Evolutionary conservation across 2,113 vertebrate species (phyloP), one percentile per base, ranked within the genome.

Genomic region (Okapia johnstoni): DNA sequence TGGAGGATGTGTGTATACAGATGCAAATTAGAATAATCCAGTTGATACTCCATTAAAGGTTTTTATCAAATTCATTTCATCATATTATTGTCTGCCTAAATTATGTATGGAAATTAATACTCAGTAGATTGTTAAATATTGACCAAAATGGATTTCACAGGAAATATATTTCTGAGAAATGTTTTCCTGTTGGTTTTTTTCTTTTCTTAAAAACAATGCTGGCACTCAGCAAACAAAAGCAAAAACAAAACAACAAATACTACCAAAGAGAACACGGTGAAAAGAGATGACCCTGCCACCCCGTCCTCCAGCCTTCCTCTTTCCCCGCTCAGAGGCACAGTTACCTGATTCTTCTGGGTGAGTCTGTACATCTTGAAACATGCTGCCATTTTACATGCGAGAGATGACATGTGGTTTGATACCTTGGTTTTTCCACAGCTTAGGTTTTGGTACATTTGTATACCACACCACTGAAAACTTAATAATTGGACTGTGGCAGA

Each of bases 101-200:
- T 93, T 95, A 46, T 73, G 19, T 93, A 40, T 92, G 77, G 60
- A 94, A 88, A 70, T 85, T 90, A 94, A 54, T 88, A 94, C 57
- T 95, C 70, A 36, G 15, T 85, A 87, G 89, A 66, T 96, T 88
- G 48, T 88, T 88, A 90, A 96, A 95, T 83, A 93, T 63, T 77
- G 50, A 70, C 81, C 55, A 85, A 77, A 77, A 77, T 96, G 50
- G 33, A 85, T 96, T 97, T 96, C 58, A 77, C 13, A 79, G 85
- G 60, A 96, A 96, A 85, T 87, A 1, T 92, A 7, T 97, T 96
- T 94, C 60, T 94, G 52, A 96, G 84, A 16, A 88, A 87, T 87
- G 40, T 52, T 79, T 96, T 96, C 61, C 84, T 89, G 5, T 43
- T 30, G 46, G 23, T 17, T 15, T 81, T 58, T 50, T 52, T 54